These are phyloP conservation scores for Andrena hattorfiana DNA, from an alignment of 2,888 invertebrate species.

Conservation along the genomic window DNA sequence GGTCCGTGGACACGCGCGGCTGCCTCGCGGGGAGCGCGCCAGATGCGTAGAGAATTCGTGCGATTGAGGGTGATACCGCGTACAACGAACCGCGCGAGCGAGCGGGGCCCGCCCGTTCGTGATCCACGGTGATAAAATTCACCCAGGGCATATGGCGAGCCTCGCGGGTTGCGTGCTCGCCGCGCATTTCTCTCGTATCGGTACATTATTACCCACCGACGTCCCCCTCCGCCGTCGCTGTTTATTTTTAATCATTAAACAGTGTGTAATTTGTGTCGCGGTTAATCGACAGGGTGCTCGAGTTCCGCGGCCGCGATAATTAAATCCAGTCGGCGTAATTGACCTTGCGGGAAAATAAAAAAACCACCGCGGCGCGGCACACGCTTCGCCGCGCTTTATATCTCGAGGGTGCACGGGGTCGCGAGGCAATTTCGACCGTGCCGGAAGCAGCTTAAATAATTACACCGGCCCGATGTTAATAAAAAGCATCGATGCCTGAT, in stretches of 20 bases:
- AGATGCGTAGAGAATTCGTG: slow-evolving; percentile 56
- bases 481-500: not conserved
- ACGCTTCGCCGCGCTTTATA: not conserved
- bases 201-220: not conserved
- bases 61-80: slow-evolving; percentile 35
- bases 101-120: slow-evolving; percentile 10
- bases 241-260: slow-evolving; percentile 24
- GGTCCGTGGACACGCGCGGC: slow-evolving; percentile 30
- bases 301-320: slow-evolving; percentile 31
- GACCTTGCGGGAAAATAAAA: not conserved
- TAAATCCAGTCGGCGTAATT: slow-evolving; percentile 36
- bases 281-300: slow-evolving; percentile 32
- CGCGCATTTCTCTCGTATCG: slow-evolving; percentile 24
- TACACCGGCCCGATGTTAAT: not conserved
- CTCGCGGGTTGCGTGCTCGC: slow-evolving; percentile 25
- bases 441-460: slow-evolving; percentile 4
- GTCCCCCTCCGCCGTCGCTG: too few species aligned
- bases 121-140: slow-evolving; percentile 49
- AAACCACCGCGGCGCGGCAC: too few species aligned
- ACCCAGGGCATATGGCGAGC: slow-evolving; percentile 26
- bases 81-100: slow-evolving; percentile 2
- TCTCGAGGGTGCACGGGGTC: slow-evolving; percentile 1
- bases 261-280: slow-evolving; percentile 38
- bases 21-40: slow-evolving; percentile 25
- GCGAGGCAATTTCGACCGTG: slow-evolving; percentile 32